Evolutionary conservation across 2,113 vertebrate species (phyloP).

Genomic region (Alectura lathami): DNA sequence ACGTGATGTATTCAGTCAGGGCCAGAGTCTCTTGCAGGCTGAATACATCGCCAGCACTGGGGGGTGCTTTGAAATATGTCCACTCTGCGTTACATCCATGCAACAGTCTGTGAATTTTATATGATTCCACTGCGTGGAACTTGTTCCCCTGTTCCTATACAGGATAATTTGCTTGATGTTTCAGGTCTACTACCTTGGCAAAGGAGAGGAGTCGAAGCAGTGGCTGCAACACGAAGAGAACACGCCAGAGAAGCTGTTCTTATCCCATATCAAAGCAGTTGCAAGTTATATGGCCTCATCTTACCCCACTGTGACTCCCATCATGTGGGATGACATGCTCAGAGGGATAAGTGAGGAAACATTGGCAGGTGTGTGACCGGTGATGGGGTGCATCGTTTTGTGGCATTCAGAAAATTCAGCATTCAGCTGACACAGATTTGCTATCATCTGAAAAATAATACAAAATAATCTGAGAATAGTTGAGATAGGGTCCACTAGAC

Average conservation of each 20-base stretch:
- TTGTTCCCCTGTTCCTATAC: rapidly evolving
- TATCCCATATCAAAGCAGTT: constrained; percentile 86
- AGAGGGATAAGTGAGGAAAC: constrained; percentile 80
- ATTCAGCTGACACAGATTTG: neutral
- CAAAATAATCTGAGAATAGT: neutral
- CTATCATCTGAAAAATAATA: neutral
- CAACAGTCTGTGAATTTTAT: neutral
- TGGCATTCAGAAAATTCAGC: neutral
- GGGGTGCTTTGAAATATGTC: neutral
- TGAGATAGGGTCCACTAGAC: neutral
- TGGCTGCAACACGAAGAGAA: constrained; percentile 80
- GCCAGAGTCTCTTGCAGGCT: neutral
- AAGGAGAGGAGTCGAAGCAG: constrained; percentile 87
- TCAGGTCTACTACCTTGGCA: constrained; percentile 91
- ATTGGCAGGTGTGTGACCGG: constrained; percentile 79
- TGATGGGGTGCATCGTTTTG: neutral
- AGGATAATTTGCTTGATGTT: neutral
- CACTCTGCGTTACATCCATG: neutral
- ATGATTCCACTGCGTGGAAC: neutral
- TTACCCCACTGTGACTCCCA: constrained; percentile 78
- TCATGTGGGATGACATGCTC: constrained; percentile 98
- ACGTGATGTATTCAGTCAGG: neutral
- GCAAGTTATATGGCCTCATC: constrained; percentile 74
- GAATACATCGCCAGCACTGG: neutral
- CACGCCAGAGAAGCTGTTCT: constrained; percentile 83